A percentile compares a stretch with the other conserved stretches of the same genome.
Conservation (phyloP, 2,888 invertebrate genomes). For the Drosophila longiperda region DNA sequence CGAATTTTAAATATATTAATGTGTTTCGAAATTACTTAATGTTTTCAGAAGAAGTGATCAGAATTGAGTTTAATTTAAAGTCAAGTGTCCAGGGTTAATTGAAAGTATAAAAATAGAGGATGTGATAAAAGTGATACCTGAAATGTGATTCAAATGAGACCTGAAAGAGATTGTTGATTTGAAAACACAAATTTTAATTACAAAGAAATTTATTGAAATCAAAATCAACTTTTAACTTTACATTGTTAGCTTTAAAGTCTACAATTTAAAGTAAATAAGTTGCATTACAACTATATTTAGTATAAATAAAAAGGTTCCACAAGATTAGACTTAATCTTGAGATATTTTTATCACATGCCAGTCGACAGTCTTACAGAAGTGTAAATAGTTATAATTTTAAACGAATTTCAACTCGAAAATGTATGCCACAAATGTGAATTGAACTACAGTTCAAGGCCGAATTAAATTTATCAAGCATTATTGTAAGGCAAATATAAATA, state of each 20-base stretch:
- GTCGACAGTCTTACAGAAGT: slow-evolving; percentile 56
- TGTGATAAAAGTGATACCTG: not conserved
- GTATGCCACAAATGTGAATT: slow-evolving; percentile 45
- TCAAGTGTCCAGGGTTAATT: not conserved
- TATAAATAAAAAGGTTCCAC: not conserved
- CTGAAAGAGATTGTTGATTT: not conserved
- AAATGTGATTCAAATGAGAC: not conserved
- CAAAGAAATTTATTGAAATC: not conserved
- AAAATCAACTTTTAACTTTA: not conserved
- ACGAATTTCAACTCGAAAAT: slow-evolving; percentile 8
- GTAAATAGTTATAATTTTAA: slow-evolving; percentile 37
- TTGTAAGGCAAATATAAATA: slow-evolving; percentile 38
- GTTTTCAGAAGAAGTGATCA: not conserved
- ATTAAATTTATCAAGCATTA: slow-evolving; percentile 1
- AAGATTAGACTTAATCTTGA: slow-evolving; percentile 11
- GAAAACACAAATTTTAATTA: fast-evolving
- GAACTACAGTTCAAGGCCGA: slow-evolving; percentile 67
- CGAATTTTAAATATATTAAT: not conserved
- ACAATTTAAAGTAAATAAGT: not conserved
- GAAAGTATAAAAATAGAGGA: not conserved
- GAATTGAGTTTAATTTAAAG: not conserved
- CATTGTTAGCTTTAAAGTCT: not conserved
- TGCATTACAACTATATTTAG: not conserved
- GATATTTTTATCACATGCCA: slow-evolving; percentile 22
- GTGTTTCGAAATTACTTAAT: not conserved